Conservation (phyloP, 2,797 vertebrate species). For the Megalops cyprinoides region DNA sequence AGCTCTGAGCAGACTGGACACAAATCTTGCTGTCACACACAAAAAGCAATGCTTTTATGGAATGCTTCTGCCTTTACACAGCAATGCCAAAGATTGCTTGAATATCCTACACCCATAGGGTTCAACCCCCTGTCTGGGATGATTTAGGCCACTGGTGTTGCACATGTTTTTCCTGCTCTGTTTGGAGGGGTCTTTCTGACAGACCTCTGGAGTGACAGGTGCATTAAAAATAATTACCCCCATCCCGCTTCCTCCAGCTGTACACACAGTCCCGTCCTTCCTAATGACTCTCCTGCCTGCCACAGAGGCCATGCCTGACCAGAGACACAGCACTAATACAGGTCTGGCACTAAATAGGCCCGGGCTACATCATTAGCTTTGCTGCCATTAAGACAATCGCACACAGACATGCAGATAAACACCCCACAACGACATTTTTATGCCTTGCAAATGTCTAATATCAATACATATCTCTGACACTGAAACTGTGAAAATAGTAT, state of each 20-base stretch:
- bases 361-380: constrained; percentile 3
- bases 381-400: background rate
- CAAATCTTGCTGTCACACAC: background rate
- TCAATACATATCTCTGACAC: background rate
- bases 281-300: too few species aligned
- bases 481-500: background rate
- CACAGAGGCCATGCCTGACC: background rate
- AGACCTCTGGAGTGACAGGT: constrained; percentile 71
- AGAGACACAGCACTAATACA: background rate
- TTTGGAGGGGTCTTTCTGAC: constrained; percentile 37
- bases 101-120: constrained; percentile 15
- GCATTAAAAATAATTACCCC: constrained; percentile 72
- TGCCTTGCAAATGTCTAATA: background rate
- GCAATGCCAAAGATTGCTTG: constrained; percentile 59
- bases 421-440: background rate
- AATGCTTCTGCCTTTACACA: constrained; percentile 40
- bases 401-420: background rate
- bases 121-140: background rate
- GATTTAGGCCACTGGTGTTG: background rate
- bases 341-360: background rate
- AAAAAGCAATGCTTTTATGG: background rate
- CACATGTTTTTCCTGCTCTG: constrained; percentile 55
- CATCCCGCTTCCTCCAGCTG: constrained; percentile 56
- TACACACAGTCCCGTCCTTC: constrained; percentile 71
- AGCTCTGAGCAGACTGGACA: background rate